Evolutionary conservation across 2,888 invertebrate species (phyloP).

Genomic region (Tinea pellionella): DNA sequence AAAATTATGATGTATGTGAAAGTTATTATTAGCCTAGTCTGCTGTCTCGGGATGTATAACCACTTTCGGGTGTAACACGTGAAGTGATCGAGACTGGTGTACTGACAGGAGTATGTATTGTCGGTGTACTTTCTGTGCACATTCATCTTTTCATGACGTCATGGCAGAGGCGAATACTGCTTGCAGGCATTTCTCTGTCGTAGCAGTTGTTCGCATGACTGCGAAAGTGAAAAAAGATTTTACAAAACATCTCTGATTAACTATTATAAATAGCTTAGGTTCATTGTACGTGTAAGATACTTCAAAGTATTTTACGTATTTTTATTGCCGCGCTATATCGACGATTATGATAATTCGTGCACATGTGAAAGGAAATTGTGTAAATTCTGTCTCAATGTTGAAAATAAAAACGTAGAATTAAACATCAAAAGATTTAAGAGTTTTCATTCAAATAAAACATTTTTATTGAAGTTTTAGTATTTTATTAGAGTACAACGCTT

Average conservation of each 20-base stretch:
- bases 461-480: neutral
- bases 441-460: neutral
- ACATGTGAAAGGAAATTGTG: conserved; percentile 6
- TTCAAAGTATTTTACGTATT: neutral
- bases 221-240: neutral
- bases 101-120: no score
- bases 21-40: neutral
- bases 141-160: no score
- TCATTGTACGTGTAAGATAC: neutral
- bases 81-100: no score
- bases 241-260: neutral
- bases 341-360: neutral
- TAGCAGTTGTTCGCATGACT: no score
- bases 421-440: neutral
- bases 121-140: no score
- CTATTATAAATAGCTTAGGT: neutral
- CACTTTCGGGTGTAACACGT: no score
- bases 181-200: no score
- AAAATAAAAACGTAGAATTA: neutral
- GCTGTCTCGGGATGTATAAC: no score
- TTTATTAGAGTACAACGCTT: neutral
- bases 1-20: neutral
- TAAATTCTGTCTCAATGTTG: neutral
- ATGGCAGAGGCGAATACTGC: no score
- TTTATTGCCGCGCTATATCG: neutral